Conservation (phyloP, 2,797 vertebrate species). For the Lindbergichthys nudifrons region DNA sequence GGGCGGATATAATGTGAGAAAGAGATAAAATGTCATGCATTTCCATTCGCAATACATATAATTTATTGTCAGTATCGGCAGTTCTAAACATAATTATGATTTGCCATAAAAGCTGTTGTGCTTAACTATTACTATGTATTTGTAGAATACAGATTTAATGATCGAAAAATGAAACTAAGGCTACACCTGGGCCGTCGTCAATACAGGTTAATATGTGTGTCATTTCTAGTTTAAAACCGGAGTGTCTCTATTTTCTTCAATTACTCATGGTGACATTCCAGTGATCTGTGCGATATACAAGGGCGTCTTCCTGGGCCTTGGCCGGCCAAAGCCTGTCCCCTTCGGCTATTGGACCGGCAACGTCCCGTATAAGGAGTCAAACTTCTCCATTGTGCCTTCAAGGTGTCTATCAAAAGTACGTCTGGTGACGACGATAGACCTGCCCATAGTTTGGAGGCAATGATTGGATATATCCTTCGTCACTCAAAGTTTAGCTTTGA, state of each 20-base stretch:
- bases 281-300: slow-evolving; percentile 30
- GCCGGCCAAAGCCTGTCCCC: slow-evolving; percentile 38
- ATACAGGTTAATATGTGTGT: background rate
- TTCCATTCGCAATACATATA: too few relatives aligned
- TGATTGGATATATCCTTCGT: slow-evolving; percentile 12
- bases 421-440: slow-evolving; percentile 28
- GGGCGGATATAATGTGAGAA: background rate
- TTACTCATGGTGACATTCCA: slow-evolving; percentile 58
- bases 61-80: too few relatives aligned
- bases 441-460: background rate
- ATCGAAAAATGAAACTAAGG: too few relatives aligned
- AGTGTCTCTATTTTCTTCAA: slow-evolving; percentile 9
- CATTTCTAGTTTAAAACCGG: background rate
- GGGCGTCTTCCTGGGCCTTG: slow-evolving; percentile 66
- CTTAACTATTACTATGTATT: background rate
- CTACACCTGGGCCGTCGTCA: background rate
- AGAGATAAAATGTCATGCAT: too few relatives aligned
- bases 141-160: background rate
- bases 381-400: slow-evolving; percentile 72
- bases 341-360: slow-evolving; percentile 67
- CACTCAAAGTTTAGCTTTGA: accelerated
- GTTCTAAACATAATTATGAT: background rate
- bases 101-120: background rate
- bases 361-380: slow-evolving; percentile 83
- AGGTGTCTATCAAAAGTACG: slow-evolving; percentile 77